Base-by-base conservation (phyloP, 2,797 vertebrate genomes). In the Kryptopterus vitreolus region DNA sequence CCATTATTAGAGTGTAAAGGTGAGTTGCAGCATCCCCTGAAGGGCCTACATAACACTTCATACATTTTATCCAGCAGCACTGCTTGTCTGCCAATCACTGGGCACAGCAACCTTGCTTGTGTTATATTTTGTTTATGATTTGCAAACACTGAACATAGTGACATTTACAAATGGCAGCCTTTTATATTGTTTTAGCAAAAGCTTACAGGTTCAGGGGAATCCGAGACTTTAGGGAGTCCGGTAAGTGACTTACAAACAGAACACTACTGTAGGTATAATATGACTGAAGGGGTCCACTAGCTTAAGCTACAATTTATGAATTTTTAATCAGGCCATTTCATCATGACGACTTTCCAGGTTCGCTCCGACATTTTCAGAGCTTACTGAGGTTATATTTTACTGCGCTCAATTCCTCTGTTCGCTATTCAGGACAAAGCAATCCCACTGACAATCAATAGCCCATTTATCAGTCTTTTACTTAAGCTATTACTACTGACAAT, bases 1-100 rank as follows among this genome's bases (percentile, higher is more conserved):
- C 50, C 46, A 38, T 72, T 72, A 72, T 72, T 12, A n/a, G 6
- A 55, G 52, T 55, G 20, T 72, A 72, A 72, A 57, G 70, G 20
- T 55, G 26, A 53, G 18, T 2, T 55, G 20, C 71, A 58, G 33
- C 53, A 38, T 43, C 33, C n/a, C 6, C n/a, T 72, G 16, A 33
- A 53, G 50, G 52, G 20, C 52, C 71, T 73, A 33, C 4, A 73
- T 35, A 6, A 74, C n/a, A 58, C 71, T n/a, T 55, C 29, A 22
- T 70, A 50, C 16, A 26, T 16, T 70, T 71, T 48, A 57, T 35
- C 12, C 53, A 58, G 22, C 52, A 58, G 33, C 8, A 3, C 18
- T 58, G 33, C n/a, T 58, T 38, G 26, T 58, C 22, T 4, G 15
- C 43, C 15, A 10, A 10, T 26, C n/a, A 20, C 5, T 20, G n/a